Conservation (phyloP, 2,797 vertebrate species). For the Malacoraja senta region DNA sequence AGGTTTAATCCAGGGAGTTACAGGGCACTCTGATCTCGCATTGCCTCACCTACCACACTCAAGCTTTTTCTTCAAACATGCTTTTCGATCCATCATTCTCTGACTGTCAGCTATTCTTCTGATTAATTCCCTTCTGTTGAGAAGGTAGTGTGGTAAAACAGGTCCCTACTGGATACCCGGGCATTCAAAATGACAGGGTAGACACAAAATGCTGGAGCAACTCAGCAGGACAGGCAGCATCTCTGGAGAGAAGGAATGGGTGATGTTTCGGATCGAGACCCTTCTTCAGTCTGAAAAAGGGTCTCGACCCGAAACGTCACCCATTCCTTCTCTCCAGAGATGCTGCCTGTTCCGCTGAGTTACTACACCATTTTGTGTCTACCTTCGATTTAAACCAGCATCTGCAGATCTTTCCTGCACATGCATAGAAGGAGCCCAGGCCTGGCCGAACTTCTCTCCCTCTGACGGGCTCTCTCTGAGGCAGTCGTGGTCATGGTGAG, state of each 20-base stretch:
- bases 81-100: neutral
- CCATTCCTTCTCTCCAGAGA: no score
- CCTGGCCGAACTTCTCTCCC: neutral
- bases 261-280: no score
- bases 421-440: neutral
- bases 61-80: neutral
- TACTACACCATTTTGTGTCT: no score
- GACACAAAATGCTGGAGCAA: no score
- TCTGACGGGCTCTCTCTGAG: neutral
- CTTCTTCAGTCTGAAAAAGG: no score
- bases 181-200: neutral
- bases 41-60: neutral
- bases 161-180: neutral
- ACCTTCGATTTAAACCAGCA: no score
- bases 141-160: neutral
- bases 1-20: neutral
- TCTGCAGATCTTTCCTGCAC: neutral
- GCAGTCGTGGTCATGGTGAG: neutral
- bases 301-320: no score
- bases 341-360: no score
- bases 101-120: neutral
- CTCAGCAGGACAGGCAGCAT: no score
- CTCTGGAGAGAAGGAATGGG: no score
- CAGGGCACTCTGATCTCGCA: neutral
- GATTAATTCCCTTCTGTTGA: neutral